Evolutionary conservation across 1,140 invertebrate genomes (phyloP), one percentile per base, ranked within the genome.

Genomic region (Drosophila bocqueti): DNA sequence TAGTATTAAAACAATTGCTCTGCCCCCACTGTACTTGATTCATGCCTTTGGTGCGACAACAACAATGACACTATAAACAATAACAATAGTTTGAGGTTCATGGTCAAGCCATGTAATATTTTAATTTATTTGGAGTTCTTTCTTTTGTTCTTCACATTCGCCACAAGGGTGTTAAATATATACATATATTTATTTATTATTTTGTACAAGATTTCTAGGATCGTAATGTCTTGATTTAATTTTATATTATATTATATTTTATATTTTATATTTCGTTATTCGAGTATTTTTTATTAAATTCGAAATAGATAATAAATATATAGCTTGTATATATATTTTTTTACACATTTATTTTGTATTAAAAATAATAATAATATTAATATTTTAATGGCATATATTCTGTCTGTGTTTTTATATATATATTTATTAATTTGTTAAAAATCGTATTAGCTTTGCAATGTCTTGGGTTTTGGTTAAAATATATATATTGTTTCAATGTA

Each of bases 91-190:
- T 47, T 80, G 62, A 73, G 67, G 82, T 87, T 87, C 81, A 87
- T 66, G 84, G 84, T 89, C 84, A 89, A 38, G 69, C 68, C 72
- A 66, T 87, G 83, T 89, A 87, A 87, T 87, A 87, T 83, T 81
- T 87, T 78, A 87, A 89, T 87, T 87, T 89, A 78, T 74, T 62
- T 86, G 63, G 50, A 49, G 57, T 79, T 86, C 72, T 80, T 87
- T 80, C 63, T 74, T 67, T 81, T 71, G 43, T 40, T 58, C 50
- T 38, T 18, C 29, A 45, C 13, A 42, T 72, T 72, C 66, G 34
- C 42, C 45, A 58, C 46, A 47, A 26, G 34, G 1, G 16, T 29
- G 16, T 29, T 47, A 16, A 9, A 47, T 16, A 9, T 47, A 47
- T 1, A 26, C 4, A 8, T 7, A 46, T 15, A 24, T 46, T 24